Evolutionary conservation across 2,888 invertebrate genomes (phyloP).

Genomic region (Papilio demoleus): DNA sequence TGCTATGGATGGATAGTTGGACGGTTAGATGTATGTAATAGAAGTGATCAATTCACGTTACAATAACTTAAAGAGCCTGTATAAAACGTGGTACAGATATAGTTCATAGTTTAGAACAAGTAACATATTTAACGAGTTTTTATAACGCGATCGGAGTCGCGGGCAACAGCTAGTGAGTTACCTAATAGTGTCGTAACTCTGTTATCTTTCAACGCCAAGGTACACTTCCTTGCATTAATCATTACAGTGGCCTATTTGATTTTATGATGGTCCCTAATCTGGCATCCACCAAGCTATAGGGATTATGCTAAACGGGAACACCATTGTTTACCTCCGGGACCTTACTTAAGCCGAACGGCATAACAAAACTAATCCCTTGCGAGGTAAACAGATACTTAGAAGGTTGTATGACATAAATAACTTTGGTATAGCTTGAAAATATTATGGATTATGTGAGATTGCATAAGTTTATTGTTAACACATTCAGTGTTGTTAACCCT

Average conservation of each 20-base stretch:
- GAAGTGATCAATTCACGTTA: too few species aligned
- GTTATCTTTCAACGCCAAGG: constrained; percentile 1
- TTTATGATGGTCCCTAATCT: constrained; percentile 35
- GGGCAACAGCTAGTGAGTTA: neutral
- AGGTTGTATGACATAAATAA: constrained; percentile 35
- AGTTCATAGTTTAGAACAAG: too few species aligned
- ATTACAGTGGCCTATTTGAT: constrained; percentile 28
- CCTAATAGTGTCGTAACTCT: neutral
- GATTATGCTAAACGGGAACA: constrained; percentile 37
- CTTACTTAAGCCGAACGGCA: constrained; percentile 32
- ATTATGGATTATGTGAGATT: constrained; percentile 2
- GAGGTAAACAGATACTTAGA: constrained; percentile 37
- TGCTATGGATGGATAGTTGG: too few species aligned
- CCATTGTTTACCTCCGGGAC: constrained; percentile 33
- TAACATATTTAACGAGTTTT: neutral
- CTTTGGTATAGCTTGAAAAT: neutral
- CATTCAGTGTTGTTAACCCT: neutral
- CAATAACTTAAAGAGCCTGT: too few species aligned
- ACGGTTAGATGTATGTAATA: too few species aligned
- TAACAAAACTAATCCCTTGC: constrained; percentile 35
- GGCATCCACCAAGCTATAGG: constrained; percentile 12
- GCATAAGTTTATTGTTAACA: neutral
- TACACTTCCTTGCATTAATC: constrained; percentile 19
- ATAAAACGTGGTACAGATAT: too few species aligned
- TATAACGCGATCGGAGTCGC: neutral